Percentiles rank a stretch among this genome's conserved stretches.
phyloP scores from a whole-genome alignment of 2,888 invertebrate genomes.

The Lampropteryx suffumata region DNA sequence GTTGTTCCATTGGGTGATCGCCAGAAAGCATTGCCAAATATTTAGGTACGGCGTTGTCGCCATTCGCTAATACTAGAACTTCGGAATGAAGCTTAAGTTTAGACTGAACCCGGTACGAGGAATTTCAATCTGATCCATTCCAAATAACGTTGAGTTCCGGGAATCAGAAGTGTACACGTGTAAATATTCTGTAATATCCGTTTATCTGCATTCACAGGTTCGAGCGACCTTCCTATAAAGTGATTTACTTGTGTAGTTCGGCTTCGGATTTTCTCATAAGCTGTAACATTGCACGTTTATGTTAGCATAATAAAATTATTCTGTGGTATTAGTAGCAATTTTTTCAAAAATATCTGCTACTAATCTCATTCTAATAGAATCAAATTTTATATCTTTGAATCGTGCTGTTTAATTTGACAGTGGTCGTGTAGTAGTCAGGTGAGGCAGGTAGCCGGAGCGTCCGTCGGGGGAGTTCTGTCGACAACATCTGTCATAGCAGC shows the following conservation, averaged over 20 bases:
- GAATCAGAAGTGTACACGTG: slow-evolving; percentile 32
- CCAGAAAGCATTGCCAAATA: slow-evolving; percentile 72
- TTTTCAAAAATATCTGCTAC: not conserved
- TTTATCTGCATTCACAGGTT: slow-evolving; percentile 24
- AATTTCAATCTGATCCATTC: slow-evolving; percentile 36
- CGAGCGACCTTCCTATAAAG: not conserved
- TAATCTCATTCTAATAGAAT: not conserved
- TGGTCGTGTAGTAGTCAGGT: slow-evolving; percentile 51
- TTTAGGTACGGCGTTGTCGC: slow-evolving; percentile 53
- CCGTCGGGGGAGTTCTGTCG: slow-evolving; percentile 59
- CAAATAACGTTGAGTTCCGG: slow-evolving; percentile 33
- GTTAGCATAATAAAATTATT: no score
- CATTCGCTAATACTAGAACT: slow-evolving; percentile 52
- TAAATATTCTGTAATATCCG: slow-evolving; percentile 30
- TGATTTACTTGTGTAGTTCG: slow-evolving; percentile 1
- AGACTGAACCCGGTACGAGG: slow-evolving; percentile 44
- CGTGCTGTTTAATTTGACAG: slow-evolving; percentile 16
- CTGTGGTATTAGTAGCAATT: no score
- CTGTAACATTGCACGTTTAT: no score
- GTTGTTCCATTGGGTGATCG: slow-evolving; percentile 57
- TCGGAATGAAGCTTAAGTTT: slow-evolving; percentile 47
- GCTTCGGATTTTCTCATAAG: no score
- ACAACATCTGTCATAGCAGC: slow-evolving; percentile 78
- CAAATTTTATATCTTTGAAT: slow-evolving; percentile 14
- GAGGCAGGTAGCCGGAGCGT: slow-evolving; percentile 55